These are phyloP conservation scores for Leucoraja ocellata DNA, from an alignment of 2,797 vertebrate species.

Conservation along the genomic window DNA sequence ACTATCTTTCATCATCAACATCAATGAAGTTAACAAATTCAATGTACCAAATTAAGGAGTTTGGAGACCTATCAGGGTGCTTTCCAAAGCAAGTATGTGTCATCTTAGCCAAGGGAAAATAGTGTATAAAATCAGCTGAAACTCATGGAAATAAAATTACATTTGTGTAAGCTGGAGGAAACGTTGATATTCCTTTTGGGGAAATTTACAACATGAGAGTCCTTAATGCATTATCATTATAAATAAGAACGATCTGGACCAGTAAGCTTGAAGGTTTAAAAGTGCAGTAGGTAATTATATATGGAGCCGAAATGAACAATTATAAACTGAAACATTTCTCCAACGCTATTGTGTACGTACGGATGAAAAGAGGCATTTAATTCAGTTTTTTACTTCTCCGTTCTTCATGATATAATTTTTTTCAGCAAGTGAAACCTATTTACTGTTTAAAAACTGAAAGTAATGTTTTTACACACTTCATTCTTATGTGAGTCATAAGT, in stretches of 20 bases:
- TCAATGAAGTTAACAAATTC: constrained; percentile 98
- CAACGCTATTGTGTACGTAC: background rate
- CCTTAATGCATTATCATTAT: constrained; percentile 42
- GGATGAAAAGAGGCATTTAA: background rate
- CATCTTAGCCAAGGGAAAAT: constrained; percentile 79
- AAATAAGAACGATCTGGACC: background rate
- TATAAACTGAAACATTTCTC: constrained; percentile 7
- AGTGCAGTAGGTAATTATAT: background rate
- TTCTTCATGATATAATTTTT: background rate
- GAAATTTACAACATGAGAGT: constrained; percentile 46
- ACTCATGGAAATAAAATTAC: constrained; percentile 51
- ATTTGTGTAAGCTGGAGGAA: constrained; percentile 41
- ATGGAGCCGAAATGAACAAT: constrained; percentile 10
- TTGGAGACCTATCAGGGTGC: constrained; percentile 94
- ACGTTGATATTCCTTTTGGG: constrained; percentile 47
- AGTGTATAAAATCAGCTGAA: constrained; percentile 64
- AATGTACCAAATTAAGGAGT: constrained; percentile 99
- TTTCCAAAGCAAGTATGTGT: constrained; percentile 86
- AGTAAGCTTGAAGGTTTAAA: background rate
- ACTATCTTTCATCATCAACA: constrained; percentile 94
- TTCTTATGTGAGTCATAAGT: constrained; percentile 80
- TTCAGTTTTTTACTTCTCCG: background rate
- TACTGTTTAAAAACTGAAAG: constrained; percentile 91
- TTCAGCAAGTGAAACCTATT: constrained; percentile 39
- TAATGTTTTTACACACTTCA: constrained; percentile 79